These are phyloP conservation scores for Pogonomyrmex barbatus DNA, from an alignment of 1,140 invertebrate genomes.

Conservation along the genomic window DNA sequence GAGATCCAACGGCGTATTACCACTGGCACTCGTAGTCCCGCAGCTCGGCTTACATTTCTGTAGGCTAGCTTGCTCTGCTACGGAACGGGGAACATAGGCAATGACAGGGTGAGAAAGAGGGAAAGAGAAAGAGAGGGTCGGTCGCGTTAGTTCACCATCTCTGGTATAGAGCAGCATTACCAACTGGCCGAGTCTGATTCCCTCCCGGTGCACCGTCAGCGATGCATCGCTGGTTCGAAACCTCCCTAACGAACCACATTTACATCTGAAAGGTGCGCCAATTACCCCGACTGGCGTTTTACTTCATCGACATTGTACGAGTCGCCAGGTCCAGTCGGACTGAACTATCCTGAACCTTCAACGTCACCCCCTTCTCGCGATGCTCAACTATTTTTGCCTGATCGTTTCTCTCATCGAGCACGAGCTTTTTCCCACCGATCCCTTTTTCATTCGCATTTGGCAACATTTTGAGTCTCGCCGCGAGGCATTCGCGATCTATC, in stretches of 20 bases:
- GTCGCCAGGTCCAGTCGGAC: slow-evolving; percentile 37
- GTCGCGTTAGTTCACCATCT: slow-evolving; percentile 40
- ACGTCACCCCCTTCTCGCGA: slow-evolving; percentile 45
- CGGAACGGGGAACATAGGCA: slow-evolving; percentile 56
- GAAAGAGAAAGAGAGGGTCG: background rate
- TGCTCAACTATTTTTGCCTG: slow-evolving; percentile 65
- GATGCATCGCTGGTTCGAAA: slow-evolving; percentile 72
- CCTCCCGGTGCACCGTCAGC: slow-evolving; percentile 65
- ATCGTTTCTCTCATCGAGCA: slow-evolving; percentile 43
- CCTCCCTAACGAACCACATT: slow-evolving; percentile 82
- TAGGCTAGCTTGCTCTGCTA: background rate
- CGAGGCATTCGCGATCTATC: background rate
- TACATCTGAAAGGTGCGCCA: slow-evolving; percentile 83
- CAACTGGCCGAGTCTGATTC: slow-evolving; percentile 65
- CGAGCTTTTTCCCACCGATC: background rate
- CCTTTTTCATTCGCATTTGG: background rate
- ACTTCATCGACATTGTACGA: slow-evolving; percentile 77
- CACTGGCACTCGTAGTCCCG: slow-evolving; percentile 50
- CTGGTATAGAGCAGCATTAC: slow-evolving; percentile 56
- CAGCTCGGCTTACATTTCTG: slow-evolving; percentile 4
- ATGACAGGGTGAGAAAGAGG: background rate
- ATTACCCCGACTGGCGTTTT: slow-evolving; percentile 80
- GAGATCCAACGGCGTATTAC: slow-evolving; percentile 42
- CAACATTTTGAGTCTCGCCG: slow-evolving; percentile 19
- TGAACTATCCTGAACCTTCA: slow-evolving; percentile 8